phyloP scores from a whole-genome alignment of 2,797 vertebrate genomes.

The Tinamus major region DNA sequence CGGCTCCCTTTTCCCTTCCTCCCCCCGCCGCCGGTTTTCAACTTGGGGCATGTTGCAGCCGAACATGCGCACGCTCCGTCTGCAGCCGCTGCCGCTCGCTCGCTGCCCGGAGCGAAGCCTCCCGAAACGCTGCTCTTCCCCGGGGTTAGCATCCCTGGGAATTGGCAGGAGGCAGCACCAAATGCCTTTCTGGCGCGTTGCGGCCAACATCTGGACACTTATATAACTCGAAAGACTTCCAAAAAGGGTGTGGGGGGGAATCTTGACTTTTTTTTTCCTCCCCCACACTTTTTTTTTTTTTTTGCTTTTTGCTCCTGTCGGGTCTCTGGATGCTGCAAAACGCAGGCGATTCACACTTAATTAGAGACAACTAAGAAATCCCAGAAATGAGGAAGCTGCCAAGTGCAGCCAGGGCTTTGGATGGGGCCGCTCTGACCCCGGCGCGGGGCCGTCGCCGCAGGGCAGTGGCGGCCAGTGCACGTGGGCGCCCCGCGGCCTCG shows the following conservation, averaged over 20 bases:
- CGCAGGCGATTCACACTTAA: not conserved
- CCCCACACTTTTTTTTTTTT: fast-evolving
- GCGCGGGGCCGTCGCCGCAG: too few relatives aligned
- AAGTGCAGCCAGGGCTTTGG: not conserved
- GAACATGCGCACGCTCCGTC: not conserved
- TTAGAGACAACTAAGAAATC: not conserved
- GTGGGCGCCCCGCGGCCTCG: not conserved
- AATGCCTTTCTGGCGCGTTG: conserved; percentile 20
- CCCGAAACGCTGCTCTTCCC: not conserved
- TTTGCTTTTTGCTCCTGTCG: not conserved
- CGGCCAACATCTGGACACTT: conserved; percentile 56
- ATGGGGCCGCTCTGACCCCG: too few relatives aligned
- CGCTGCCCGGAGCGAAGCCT: not conserved
- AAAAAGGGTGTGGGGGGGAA: not conserved
- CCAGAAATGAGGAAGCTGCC: not conserved
- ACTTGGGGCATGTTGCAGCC: not conserved
- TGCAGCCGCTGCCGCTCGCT: not conserved
- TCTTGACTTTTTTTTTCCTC: not conserved
- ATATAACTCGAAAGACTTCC: conserved; percentile 53
- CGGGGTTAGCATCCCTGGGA: conserved; percentile 50
- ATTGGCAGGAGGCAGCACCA: conserved; percentile 32
- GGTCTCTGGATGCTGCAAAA: not conserved
- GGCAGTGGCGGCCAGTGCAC: not conserved
- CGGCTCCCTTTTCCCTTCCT: not conserved
- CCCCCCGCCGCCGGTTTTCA: not conserved